These are phyloP conservation scores for Mesocricetus auratus DNA, from an alignment of 2,113 vertebrate genomes.

Conservation along the genomic window DNA sequence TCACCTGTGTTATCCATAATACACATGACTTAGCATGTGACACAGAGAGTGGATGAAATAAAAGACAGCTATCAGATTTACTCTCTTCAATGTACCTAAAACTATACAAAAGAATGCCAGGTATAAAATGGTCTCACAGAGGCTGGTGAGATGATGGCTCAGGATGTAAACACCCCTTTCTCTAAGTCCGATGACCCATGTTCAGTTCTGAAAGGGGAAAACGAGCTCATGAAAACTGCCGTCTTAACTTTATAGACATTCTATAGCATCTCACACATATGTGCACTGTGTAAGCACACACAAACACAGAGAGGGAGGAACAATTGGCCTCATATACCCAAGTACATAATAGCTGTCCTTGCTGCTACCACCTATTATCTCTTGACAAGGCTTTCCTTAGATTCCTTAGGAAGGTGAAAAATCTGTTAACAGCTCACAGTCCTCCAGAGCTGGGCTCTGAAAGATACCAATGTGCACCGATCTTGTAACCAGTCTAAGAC, in stretches of 20 bases:
- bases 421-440: neutral
- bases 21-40: neutral
- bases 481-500: neutral
- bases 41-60: constrained; percentile 17
- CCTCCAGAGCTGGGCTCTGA: neutral
- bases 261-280: neutral
- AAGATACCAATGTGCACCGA: neutral
- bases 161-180: neutral
- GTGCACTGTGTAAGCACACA: neutral
- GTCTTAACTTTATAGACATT: neutral
- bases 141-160: neutral
- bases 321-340: neutral
- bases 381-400: neutral
- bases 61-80: constrained; percentile 14
- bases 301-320: neutral
- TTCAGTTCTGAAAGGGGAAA: neutral
- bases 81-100: neutral
- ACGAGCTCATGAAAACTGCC: neutral
- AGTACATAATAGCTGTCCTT: neutral
- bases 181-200: neutral
- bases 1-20: constrained; percentile 15
- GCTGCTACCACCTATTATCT: neutral
- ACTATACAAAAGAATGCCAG: neutral
- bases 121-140: neutral
- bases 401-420: constrained; percentile 21